Percentiles rank a stretch among this genome's conserved stretches.
Conservation (phyloP, 2,113 vertebrate species). For the Sturnira hondurensis region DNA sequence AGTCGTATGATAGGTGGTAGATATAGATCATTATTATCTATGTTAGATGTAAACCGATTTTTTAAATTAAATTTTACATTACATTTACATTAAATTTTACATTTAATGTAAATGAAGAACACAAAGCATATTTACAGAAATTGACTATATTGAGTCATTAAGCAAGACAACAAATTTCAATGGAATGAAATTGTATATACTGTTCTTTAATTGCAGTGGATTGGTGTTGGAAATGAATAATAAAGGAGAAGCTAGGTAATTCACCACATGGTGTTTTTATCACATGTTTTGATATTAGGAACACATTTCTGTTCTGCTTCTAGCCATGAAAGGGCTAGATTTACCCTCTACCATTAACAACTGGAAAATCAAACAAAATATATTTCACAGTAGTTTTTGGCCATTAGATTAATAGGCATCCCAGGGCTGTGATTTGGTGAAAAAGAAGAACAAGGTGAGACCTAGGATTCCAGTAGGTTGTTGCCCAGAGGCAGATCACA, state of each 20-base stretch:
- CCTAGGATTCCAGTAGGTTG: neutral
- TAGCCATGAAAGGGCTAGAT: neutral
- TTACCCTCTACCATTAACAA: neutral
- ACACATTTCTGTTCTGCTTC: conserved; percentile 26
- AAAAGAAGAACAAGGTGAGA: neutral
- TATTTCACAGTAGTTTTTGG: neutral
- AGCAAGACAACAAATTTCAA: neutral
- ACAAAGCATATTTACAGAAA: neutral
- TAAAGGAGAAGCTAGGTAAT: neutral
- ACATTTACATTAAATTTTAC: no score
- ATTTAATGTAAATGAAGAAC: neutral
- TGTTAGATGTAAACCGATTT: neutral
- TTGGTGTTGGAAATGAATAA: neutral
- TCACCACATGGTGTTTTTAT: neutral
- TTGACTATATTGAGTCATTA: neutral
- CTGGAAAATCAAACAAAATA: neutral
- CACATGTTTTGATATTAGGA: neutral
- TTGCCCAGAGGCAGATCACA: neutral
- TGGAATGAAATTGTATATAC: neutral
- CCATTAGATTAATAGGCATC: neutral
- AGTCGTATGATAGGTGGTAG: neutral
- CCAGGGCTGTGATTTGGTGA: neutral
- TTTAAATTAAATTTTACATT: no score
- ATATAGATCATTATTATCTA: neutral
- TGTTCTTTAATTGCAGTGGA: neutral